Evolutionary conservation across 1,140 invertebrate genomes (phyloP).

Genomic region (Drosophila novamexicana): DNA sequence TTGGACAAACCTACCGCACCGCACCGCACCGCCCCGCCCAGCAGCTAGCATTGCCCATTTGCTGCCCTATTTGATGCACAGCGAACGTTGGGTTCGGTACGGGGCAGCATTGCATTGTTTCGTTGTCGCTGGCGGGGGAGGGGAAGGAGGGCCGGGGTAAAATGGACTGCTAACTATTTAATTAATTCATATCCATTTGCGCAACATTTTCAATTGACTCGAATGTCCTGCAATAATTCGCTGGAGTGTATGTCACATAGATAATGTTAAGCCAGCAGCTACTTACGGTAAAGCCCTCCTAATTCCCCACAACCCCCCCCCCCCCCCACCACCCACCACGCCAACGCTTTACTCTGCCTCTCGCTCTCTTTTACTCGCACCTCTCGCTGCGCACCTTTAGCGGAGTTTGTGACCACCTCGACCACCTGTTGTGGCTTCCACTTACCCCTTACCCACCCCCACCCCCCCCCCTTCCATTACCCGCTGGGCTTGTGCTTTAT

Average conservation of each 20-base stretch:
- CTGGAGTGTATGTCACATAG: neutral
- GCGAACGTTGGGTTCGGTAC: neutral
- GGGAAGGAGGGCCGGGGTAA: neutral
- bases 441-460: too few relatives aligned
- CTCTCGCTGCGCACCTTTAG: slow-evolving; percentile 15
- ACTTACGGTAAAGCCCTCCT: neutral
- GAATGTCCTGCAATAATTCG: slow-evolving; percentile 7
- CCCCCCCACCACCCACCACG: neutral
- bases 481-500: neutral
- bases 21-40: neutral
- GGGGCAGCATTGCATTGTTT: neutral
- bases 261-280: neutral
- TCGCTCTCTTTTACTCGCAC: neutral
- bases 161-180: slow-evolving; percentile 13
- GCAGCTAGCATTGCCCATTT: slow-evolving; percentile 32
- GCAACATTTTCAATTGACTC: slow-evolving; percentile 30
- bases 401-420: neutral
- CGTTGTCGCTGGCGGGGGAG: neutral
- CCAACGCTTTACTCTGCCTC: neutral
- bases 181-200: slow-evolving; percentile 33
- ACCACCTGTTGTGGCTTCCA: slow-evolving; percentile 7
- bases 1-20: neutral
- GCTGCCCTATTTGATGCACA: slow-evolving; percentile 63
- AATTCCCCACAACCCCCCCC: neutral
- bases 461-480: neutral